Conservation (phyloP, 2,797 vertebrate genomes). For the Varecia variegata region DNA sequence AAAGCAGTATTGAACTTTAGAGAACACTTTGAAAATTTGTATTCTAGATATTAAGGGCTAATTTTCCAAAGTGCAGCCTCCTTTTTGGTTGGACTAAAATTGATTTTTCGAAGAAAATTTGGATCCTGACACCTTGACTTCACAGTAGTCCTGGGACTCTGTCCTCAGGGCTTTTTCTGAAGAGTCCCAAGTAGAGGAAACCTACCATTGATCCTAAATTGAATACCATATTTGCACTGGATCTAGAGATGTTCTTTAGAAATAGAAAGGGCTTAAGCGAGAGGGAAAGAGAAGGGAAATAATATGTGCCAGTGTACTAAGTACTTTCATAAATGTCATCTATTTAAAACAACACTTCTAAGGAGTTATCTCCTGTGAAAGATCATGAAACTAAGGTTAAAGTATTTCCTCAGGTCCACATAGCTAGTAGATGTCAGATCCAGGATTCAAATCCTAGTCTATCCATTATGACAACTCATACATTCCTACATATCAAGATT, state of each 20-base stretch:
- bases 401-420: neutral
- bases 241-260: slow-evolving; percentile 30
- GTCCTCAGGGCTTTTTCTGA: neutral
- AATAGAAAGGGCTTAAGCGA: neutral
- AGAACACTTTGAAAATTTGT: slow-evolving; percentile 53
- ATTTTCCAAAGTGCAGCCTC: slow-evolving; percentile 45
- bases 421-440: neutral
- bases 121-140: slow-evolving; percentile 40
- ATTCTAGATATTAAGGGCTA: slow-evolving; percentile 50
- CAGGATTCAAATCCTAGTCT: neutral
- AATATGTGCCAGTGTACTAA: neutral
- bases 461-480: neutral
- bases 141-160: neutral
- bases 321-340: neutral
- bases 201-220: neutral
- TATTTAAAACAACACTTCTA: neutral
- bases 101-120: slow-evolving; percentile 56
- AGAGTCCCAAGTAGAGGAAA: neutral
- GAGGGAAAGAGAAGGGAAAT: neutral
- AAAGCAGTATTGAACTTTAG: slow-evolving; percentile 57
- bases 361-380: neutral
- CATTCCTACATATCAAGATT: neutral
- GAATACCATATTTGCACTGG: slow-evolving; percentile 17
- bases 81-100: slow-evolving; percentile 21
- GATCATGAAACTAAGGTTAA: neutral